phyloP scores from a whole-genome alignment of 2,888 invertebrate genomes.

The Heliconius hortense region DNA sequence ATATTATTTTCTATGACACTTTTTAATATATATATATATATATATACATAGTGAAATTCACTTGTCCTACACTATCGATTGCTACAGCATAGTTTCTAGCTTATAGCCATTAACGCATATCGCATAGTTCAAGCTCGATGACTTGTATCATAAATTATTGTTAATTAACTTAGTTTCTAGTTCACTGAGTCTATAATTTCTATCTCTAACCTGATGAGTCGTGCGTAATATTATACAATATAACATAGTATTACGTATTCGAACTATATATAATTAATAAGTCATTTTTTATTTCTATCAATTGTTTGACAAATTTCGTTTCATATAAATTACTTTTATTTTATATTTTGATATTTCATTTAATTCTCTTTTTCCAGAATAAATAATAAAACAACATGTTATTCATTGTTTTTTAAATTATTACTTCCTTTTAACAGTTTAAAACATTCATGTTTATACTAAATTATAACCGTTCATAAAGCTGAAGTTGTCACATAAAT shows the following conservation, averaged over 20 bases:
- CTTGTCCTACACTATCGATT: background rate
- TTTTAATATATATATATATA: too few species aligned
- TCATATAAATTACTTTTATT: too few species aligned
- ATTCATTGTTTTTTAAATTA: background rate
- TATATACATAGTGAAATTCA: constrained; percentile 15
- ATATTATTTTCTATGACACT: constrained; percentile 13
- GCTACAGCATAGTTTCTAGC: background rate
- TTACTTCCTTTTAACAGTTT: background rate
- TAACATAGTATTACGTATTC: background rate
- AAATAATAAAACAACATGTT: too few species aligned
- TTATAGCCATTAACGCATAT: constrained; percentile 20
- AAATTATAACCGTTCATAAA: constrained; percentile 9
- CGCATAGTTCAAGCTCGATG: constrained; percentile 16
- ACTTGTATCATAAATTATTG: constrained; percentile 24
- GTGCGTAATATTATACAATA: background rate
- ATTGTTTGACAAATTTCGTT: too few species aligned
- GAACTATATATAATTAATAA: background rate
- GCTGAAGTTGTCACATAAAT: constrained; percentile 35
- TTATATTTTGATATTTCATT: too few species aligned
- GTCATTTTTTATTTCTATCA: too few species aligned
- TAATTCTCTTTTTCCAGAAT: too few species aligned
- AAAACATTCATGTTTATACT: background rate
- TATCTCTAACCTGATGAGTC: background rate
- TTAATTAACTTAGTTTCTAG: constrained; percentile 26
- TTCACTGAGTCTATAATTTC: constrained; percentile 21